Percentiles rank a stretch among this genome's conserved stretches.
Evolutionary conservation across 2,888 invertebrate genomes (phyloP).

Genomic region (Euspilapteryx auroguttella): DNA sequence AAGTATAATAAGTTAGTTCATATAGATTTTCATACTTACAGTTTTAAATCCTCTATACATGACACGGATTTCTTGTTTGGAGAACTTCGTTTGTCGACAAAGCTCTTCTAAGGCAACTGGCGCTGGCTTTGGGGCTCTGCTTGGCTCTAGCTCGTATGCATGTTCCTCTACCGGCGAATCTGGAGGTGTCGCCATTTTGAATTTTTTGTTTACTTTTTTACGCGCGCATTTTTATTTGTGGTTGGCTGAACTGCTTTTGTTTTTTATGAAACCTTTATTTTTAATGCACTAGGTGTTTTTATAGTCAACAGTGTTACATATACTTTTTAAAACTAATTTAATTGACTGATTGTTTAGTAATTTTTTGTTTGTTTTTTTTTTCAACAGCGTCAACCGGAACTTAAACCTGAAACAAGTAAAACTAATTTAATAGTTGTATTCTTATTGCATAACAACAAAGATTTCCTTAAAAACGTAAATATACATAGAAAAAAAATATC

Average conservation of each 20-base stretch:
- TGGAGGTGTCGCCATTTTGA: conserved; percentile 79
- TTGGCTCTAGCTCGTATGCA: conserved; percentile 82
- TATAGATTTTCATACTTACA: conserved; percentile 55
- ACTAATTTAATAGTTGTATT: conserved; percentile 11
- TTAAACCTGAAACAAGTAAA: conserved; percentile 5
- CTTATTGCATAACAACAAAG: too few relatives aligned
- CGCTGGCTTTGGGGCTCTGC: conserved; percentile 76
- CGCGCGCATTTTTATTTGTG: too few relatives aligned
- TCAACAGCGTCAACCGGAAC: too few relatives aligned
- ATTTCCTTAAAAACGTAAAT: too few relatives aligned
- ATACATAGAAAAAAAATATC: too few relatives aligned
- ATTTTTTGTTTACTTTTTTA: neutral
- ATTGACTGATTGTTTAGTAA: too few relatives aligned
- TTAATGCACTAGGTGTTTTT: neutral
- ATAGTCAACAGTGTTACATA: neutral
- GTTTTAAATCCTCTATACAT: conserved; percentile 98
- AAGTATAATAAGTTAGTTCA: too few relatives aligned
- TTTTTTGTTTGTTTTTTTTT: conserved; percentile 1
- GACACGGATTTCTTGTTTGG: conserved; percentile 91
- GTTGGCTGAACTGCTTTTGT: too few relatives aligned
- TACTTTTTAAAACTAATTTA: too few relatives aligned
- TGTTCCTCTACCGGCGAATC: conserved; percentile 86
- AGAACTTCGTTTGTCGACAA: conserved; percentile 92
- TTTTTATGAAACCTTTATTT: neutral
- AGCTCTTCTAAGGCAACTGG: conserved; percentile 89